These are phyloP conservation scores for Beris morrisii DNA, from an alignment of 2,888 invertebrate species.

Conservation along the genomic window DNA sequence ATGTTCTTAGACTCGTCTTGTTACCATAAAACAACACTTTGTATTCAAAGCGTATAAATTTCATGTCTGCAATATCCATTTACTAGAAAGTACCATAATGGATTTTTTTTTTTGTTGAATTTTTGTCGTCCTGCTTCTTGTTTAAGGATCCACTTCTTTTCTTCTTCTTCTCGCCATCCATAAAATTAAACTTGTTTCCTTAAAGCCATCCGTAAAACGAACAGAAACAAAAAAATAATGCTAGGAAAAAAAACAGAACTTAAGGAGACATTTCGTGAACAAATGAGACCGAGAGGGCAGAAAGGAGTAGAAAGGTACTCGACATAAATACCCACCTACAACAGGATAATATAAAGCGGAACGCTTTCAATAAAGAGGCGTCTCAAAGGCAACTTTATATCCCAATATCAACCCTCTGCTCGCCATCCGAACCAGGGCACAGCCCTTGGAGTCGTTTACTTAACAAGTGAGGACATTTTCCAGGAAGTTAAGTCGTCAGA, in stretches of 20 bases:
- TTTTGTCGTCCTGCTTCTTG: constrained; percentile 11
- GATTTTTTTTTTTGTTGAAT: constrained; percentile 30
- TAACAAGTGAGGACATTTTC: constrained; percentile 36
- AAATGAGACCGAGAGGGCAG: constrained; percentile 5
- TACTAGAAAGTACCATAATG: constrained; percentile 38
- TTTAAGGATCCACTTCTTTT: constrained; percentile 9
- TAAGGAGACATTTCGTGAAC: constrained; percentile 13
- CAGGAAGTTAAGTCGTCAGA: constrained; percentile 36
- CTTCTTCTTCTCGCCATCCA: constrained; percentile 33
- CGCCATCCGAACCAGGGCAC: no score
- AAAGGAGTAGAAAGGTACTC: constrained; percentile 1
- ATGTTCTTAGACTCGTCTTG: constrained; percentile 22
- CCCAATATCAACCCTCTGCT: background rate
- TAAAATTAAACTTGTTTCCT: constrained; percentile 38
- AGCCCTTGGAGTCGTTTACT: constrained; percentile 27
- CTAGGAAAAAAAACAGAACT: constrained; percentile 3
- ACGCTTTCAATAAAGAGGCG: constrained; percentile 27
- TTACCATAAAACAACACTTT: constrained; percentile 38
- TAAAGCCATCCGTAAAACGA: constrained; percentile 22
- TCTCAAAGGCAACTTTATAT: constrained; percentile 23
- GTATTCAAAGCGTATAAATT: constrained; percentile 41
- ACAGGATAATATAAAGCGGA: constrained; percentile 15
- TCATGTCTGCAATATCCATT: constrained; percentile 41
- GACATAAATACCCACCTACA: constrained; percentile 4
- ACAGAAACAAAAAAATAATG: constrained; percentile 6